A percentile compares a stretch with the other conserved stretches of the same genome.
phyloP scores from a whole-genome alignment of 2,888 invertebrate species.

The Rhagium mordax region DNA sequence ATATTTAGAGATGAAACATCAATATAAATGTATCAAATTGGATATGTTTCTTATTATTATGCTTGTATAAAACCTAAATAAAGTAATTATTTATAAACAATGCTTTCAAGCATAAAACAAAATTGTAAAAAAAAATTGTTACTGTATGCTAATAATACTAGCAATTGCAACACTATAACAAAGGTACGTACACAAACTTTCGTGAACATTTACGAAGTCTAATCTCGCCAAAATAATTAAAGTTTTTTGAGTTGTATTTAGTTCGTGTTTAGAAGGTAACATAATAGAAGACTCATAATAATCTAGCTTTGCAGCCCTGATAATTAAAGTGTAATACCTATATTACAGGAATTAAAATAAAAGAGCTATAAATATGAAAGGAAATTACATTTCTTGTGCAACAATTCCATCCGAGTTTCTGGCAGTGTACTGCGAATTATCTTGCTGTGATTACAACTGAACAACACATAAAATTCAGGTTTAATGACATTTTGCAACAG shows the following conservation, averaged over 20 bases:
- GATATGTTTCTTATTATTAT: too few species aligned
- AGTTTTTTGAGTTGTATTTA: not conserved
- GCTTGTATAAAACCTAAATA: too few species aligned
- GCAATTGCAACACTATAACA: not conserved
- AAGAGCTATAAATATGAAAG: constrained; percentile 49
- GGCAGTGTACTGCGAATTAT: constrained; percentile 61
- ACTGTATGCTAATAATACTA: not conserved
- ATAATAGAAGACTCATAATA: constrained; percentile 16
- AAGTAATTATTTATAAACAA: too few species aligned
- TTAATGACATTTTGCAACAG: constrained; percentile 64
- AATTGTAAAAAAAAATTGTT: too few species aligned
- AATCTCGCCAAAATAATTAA: not conserved
- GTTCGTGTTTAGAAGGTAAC: not conserved
- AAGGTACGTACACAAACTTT: not conserved
- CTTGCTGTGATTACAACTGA: constrained; percentile 63
- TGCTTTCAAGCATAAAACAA: too few species aligned
- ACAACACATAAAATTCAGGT: constrained; percentile 64
- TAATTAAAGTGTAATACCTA: constrained; percentile 37
- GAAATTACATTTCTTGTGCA: constrained; percentile 53
- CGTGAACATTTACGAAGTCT: not conserved
- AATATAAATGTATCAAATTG: too few species aligned
- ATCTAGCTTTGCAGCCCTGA: constrained; percentile 1
- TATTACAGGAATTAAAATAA: constrained; percentile 50
- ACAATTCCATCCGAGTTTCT: constrained; percentile 51
- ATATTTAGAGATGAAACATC: too few species aligned